Evolutionary conservation across 2,797 vertebrate genomes (phyloP), one percentile per base, ranked within the genome.

Genomic region (Loris lydekkerianus): DNA sequence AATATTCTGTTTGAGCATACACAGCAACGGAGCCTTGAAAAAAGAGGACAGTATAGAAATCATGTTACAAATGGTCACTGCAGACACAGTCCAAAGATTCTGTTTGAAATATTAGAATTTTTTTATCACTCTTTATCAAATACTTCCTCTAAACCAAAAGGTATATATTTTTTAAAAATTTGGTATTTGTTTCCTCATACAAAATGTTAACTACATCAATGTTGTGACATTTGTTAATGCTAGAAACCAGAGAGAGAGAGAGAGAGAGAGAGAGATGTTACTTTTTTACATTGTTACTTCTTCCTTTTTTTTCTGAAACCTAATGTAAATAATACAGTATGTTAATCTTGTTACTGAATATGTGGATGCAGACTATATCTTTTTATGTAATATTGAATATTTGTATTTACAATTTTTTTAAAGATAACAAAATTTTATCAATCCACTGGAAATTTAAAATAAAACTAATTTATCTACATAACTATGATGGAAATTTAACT

Each of bases 281-380:
- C 5, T 9, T 70, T 86, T 53, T 80, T 58, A 82, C 58, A 58
- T 37, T 53, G 3, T 65, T 65, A 84, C 60, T 37, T 49, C 88
- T 86, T 85, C 14, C 29, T 37, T 10, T 83, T 94, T 94, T 94
- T 65, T 70, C 49, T 88, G 70, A 94, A 90, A 93, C 56, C 31
- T 37, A 4, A 53, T 43, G 14, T 14, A 67, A 67, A 61, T 78
- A 77, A 46, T 20, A 18, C 2, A 93, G 37, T 17, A 29, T 20
- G 8, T 72, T 85, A 40, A 78, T 65, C 10, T 46, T 56, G 23
- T 61, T 73, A 34, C 40, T 31, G 21, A 25, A 13, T 60, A 29
- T 37, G 9, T 21, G 21, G 40, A 13, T 43, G 1, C 21, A 61
- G 34, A 8, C 25, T 75, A 18, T 61, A 40, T 46, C 60, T 76